Evolutionary conservation across 2,113 vertebrate genomes (phyloP), one percentile per base, ranked within the genome.

Genomic region (Larimichthys polyactis): DNA sequence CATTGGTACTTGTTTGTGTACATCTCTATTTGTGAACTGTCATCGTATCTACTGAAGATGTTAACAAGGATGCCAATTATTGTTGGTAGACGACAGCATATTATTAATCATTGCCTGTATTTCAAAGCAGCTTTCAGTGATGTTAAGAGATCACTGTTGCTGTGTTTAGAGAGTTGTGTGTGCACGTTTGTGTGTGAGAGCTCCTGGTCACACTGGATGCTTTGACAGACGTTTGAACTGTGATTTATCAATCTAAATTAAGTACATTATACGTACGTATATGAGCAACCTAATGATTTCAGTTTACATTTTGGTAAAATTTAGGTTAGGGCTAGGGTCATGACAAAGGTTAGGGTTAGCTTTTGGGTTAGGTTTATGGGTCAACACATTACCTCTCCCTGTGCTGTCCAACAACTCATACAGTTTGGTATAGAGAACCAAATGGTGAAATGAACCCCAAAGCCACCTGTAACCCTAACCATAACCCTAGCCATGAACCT

Each of bases 31-130:
- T 84, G 52, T 43, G 36, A 81, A 69, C n/a, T 69, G 36, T 69
- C 68, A 48, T 46, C 27, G 44, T 64, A 71, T 71, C 62, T 83
- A 75, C 79, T 86, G 70, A 86, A 83, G 51, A 78, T 81, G 60
- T 75, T 81, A 85, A 87, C 43, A 57, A 78, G 69, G 44, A 54
- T 78, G 60, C 36, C 69, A 78, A 60, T 75, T 67, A 59, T 59
- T 64, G 49, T 46, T 75, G 67, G 51, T 63, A 79, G 48, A 71
- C 14, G 7, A 76, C 46, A 54, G 73, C 76, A 64, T 75, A 60
- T 71, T 48, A 62, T 71, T 44, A 74, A 74, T 68, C 22, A 70
- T 57, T 59, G 46, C 19, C 48, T 75, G 49, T 24, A 29, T 78
- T 82, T 75, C 19, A 75, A 60, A 80, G 57, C 29, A 36, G 54